Percentiles rank a stretch among this genome's conserved stretches.
phyloP scores from a whole-genome alignment of 2,888 invertebrate genomes.

The Darwinula stevensoni region DNA sequence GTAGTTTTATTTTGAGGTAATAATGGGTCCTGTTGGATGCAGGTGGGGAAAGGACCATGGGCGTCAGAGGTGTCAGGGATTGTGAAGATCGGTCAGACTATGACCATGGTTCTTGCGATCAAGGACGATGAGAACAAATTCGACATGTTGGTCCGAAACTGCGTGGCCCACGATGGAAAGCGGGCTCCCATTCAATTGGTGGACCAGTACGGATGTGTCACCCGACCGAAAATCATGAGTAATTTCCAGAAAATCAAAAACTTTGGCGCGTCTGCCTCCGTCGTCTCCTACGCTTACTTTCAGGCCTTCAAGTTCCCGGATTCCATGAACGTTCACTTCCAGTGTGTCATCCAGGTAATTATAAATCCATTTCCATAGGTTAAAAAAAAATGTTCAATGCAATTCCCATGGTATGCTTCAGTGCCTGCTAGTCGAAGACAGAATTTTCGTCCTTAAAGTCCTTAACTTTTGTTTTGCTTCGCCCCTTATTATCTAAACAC shows the following conservation, averaged over 20 bases:
- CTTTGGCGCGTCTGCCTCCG: constrained; percentile 75
- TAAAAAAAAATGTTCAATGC: no score
- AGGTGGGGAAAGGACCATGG: constrained; percentile 78
- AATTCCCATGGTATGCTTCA: no score
- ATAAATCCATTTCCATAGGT: no score
- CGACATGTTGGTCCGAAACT: constrained; percentile 76
- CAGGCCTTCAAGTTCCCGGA: constrained; percentile 91
- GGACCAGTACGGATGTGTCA: constrained; percentile 75
- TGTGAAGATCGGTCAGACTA: constrained; percentile 81
- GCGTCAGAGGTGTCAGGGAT: constrained; percentile 87
- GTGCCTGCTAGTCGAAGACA: no score
- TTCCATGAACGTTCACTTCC: constrained; percentile 90
- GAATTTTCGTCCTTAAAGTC: no score
- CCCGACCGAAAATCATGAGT: constrained; percentile 66
- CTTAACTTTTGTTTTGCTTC: no score
- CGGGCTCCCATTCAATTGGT: constrained; percentile 72
- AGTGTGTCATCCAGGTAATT: constrained; percentile 86
- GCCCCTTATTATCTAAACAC: no score
- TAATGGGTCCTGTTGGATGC: no score
- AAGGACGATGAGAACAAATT: constrained; percentile 88
- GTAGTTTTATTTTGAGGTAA: no score
- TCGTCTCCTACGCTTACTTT: constrained; percentile 82
- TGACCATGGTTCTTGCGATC: constrained; percentile 87
- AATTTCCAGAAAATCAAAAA: constrained; percentile 87
- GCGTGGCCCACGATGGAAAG: constrained; percentile 80